phyloP scores from a whole-genome alignment of 2,113 vertebrate species.

The Dipodomys stephensi region DNA sequence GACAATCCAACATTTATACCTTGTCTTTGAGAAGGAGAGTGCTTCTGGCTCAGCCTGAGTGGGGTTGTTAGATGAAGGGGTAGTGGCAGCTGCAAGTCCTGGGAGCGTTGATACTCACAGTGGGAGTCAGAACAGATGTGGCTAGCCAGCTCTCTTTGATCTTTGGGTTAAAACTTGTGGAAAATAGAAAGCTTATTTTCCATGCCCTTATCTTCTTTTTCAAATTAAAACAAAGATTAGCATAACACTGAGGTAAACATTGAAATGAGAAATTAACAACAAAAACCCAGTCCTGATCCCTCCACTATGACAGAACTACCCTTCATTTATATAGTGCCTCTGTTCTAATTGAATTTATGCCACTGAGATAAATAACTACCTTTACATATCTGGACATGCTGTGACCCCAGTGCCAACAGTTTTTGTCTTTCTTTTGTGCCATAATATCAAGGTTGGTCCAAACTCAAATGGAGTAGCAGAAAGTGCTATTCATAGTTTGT shows the following conservation, averaged over 20 bases:
- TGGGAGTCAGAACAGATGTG: neutral
- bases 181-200: constrained; percentile 28
- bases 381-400: neutral
- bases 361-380: neutral
- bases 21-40: neutral
- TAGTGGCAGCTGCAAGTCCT: neutral
- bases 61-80: neutral
- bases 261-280: neutral
- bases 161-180: neutral
- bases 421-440: neutral
- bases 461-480: neutral
- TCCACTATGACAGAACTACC: neutral
- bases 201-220: neutral
- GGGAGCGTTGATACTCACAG: neutral
- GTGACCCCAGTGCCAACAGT: neutral
- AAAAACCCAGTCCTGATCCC: neutral
- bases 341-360: neutral
- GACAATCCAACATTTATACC: neutral
- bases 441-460: neutral
- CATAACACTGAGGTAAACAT: neutral
- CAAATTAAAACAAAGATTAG: constrained; percentile 30
- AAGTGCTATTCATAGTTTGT: neutral
- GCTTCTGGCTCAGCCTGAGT: neutral
- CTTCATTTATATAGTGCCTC: neutral
- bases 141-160: constrained; percentile 14